phyloP scores from a whole-genome alignment of 2,888 invertebrate genomes.

The Cheilosia pagana region DNA sequence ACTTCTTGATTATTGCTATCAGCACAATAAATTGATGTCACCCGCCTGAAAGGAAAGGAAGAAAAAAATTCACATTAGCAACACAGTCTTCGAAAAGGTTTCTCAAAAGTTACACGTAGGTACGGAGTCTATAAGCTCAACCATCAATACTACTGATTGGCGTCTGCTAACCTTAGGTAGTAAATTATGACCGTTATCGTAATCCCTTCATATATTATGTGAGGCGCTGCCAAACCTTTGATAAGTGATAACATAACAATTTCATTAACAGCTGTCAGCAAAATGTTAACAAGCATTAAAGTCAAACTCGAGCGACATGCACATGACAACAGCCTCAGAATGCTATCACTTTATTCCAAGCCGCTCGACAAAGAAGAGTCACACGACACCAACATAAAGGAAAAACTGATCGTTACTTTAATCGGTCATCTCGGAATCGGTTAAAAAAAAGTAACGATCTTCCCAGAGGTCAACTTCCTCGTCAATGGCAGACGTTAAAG shows the following conservation, averaged over 20 bases:
- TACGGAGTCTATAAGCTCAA: not conserved
- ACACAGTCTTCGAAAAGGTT: constrained; percentile 18
- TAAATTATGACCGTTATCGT: constrained; percentile 47
- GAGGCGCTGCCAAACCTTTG: constrained; percentile 24
- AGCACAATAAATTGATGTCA: constrained; percentile 65
- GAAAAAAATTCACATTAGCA: constrained; percentile 31
- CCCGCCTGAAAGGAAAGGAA: constrained; percentile 55
- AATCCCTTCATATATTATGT: constrained; percentile 31
- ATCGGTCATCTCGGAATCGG: constrained; percentile 30
- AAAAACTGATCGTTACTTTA: constrained; percentile 23
- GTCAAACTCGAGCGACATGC: not conserved
- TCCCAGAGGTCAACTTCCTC: constrained; percentile 52
- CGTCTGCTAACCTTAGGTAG: constrained; percentile 31
- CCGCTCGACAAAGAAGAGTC: not conserved
- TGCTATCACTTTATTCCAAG: constrained; percentile 22
- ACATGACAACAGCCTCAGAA: constrained; percentile 21
- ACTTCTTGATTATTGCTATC: constrained; percentile 61
- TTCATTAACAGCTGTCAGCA: constrained; percentile 21
- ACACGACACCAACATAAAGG: constrained; percentile 17
- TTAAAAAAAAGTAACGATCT: constrained; percentile 9
- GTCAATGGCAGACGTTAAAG: not conserved
- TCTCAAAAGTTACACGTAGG: constrained; percentile 2
- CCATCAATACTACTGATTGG: constrained; percentile 34
- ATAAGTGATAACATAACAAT: constrained; percentile 19
- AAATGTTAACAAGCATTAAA: constrained; percentile 8